Evolutionary conservation across 2,797 vertebrate species (phyloP), one percentile per base, ranked within the genome.

Genomic region (Ctenopoma kingsleyae): DNA sequence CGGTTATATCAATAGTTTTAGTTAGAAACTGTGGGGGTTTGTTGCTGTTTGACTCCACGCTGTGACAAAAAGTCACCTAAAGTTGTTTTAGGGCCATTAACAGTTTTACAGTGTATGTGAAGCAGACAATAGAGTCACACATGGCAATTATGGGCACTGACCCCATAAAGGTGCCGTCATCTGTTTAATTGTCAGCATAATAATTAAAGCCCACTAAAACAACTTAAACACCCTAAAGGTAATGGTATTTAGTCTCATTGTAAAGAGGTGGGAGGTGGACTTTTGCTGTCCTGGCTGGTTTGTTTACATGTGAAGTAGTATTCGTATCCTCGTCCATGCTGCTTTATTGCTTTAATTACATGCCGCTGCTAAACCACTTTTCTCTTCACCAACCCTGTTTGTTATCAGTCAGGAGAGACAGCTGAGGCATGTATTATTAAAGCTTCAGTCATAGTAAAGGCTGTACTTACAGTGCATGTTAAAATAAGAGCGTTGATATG

Each of bases 101-200:
- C 55, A 47, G 11, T 81, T 89, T 85, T 74, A 80, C 68, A 78
- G 68, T 64, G 74, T 78, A 17, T 54, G 47, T 23, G 38, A 78
- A 60, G 70, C 57, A 78, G 55, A 87, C 77, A 79, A 82, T 76
- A 64, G 75, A 66, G 86, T 85, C 82, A 64, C 71, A 64, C 69
- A 49, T 54, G 69, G 57, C 78, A 71, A 68, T 88, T 76, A 84
- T 72, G 85, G 87, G 47, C 49, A 67, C 83, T 89, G 85, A 90
- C 81, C 86, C 63, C 76, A 87, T 88, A 87, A 90, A 89, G 77
- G 83, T 80, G 80, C 71, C 40, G 27, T 78, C 52, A 67, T 81
- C 67, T 65, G 54, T 84, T 78, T 85, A 78, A 85, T 91, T 84
- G 74, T 73, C 64, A 62, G 65, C n/a, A 13, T 50, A 64, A 80